These are phyloP conservation scores for Nothobranchius furzeri DNA, from an alignment of 2,113 vertebrate species.

Conservation along the genomic window DNA sequence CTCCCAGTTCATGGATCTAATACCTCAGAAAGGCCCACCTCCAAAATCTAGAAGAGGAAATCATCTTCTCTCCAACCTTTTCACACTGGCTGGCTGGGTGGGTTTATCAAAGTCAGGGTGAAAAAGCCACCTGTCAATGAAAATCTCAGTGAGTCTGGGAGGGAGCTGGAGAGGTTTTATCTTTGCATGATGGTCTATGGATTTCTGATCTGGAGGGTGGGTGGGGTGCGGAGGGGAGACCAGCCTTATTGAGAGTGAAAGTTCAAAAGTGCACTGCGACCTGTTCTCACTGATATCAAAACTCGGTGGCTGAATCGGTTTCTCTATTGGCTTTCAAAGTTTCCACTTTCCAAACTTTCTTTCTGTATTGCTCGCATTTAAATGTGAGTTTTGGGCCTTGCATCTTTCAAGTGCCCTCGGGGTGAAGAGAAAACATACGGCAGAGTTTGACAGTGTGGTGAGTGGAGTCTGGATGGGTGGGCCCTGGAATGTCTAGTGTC, in stretches of 20 bases:
- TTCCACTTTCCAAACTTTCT: neutral
- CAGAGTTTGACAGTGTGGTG: constrained; percentile 49
- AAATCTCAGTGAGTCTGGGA: constrained; percentile 46
- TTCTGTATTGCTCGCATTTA: constrained; percentile 18
- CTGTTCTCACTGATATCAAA: constrained; percentile 40
- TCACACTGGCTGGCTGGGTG: constrained; percentile 28
- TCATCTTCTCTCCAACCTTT: constrained; percentile 27
- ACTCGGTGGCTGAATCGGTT: constrained; percentile 7
- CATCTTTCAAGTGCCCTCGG: constrained; percentile 51
- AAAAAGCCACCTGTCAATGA: constrained; percentile 52
- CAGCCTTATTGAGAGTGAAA: constrained; percentile 37
- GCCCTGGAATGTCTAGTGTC: constrained; percentile 62
- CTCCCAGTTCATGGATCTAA: constrained; percentile 88
- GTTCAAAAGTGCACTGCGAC: constrained; percentile 76
- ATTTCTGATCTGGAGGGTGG: constrained; percentile 34
- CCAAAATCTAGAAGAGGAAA: constrained; percentile 47
- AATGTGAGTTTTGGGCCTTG: neutral
- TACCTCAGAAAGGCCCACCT: constrained; percentile 68
- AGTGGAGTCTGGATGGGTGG: constrained; percentile 38
- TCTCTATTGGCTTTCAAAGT: neutral
- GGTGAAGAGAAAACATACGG: constrained; percentile 54
- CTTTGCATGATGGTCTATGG: constrained; percentile 49
- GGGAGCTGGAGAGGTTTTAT: constrained; percentile 27
- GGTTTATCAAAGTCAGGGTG: constrained; percentile 42
- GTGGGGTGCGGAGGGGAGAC: constrained; percentile 1